Conservation (phyloP, 2,113 vertebrate species). For the Xiphorhynchus elegans region DNA sequence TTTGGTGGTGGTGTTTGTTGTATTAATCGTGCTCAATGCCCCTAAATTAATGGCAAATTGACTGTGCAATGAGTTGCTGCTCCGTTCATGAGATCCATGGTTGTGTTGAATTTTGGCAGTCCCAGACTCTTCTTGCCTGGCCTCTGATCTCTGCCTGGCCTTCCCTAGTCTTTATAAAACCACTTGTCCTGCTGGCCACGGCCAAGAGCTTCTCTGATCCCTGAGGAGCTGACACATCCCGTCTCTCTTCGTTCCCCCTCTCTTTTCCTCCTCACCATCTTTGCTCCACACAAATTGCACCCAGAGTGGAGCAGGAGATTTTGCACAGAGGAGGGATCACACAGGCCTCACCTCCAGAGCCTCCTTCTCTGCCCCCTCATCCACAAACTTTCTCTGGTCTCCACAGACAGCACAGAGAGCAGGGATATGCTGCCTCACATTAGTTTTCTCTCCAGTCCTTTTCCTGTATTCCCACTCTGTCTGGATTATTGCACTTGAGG, state of each 20-base stretch:
- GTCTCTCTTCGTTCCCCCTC: not conserved
- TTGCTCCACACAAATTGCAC: not conserved
- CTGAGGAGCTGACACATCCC: not conserved
- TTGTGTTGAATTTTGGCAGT: not conserved
- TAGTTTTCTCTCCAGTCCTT: not conserved
- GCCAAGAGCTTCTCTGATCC: not conserved
- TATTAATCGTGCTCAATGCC: not conserved
- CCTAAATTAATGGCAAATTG: not conserved
- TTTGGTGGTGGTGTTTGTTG: not conserved
- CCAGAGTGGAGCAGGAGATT: not conserved
- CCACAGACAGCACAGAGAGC: not conserved
- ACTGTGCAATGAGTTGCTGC: not conserved
- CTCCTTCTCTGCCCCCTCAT: not conserved
- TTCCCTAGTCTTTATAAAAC: not conserved
- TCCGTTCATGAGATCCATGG: not conserved
- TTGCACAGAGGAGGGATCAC: not conserved
- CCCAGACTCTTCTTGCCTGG: not conserved
- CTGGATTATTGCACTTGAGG: not conserved
- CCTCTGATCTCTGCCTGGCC: not conserved
- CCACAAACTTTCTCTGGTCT: not conserved
- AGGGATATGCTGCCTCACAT: not conserved
- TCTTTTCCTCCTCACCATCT: not conserved
- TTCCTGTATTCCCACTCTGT: not conserved
- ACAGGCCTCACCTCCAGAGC: not conserved
- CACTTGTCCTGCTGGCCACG: not conserved